Evolutionary conservation across 1,140 invertebrate species (phyloP), one percentile per base, ranked within the genome.

Genomic region (Trinorchestia longiramus): DNA sequence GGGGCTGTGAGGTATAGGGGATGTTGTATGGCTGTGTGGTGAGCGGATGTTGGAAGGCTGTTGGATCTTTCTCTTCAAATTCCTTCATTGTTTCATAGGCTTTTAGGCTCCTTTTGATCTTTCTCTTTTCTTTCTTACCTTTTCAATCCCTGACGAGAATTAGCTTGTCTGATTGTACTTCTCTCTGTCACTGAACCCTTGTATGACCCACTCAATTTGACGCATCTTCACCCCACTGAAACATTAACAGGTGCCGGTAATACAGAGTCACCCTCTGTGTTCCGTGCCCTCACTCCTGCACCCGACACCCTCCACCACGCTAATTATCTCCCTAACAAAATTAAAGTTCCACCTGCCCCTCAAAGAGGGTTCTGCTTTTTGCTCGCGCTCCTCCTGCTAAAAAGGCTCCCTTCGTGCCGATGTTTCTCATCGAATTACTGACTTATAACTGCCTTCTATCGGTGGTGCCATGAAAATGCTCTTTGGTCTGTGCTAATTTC

Each of bases 281-380:
- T 6, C 47, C 47, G 6, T 88, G 8, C 87, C 87, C 87, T 88
- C 87, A 11, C 88, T 11, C 28, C 1, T 36, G 62, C 62, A 77
- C 62, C 62, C 62, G 62, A 40, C 92, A 43, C 92, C 92, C 92
- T 94, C 92, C 92, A 43, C n/a, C 8, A 43, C 36, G 92, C 92
- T 94, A 94, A 94, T 94, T 94, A 94, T 94, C 36, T 45, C 43
- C 43, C 43, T 94, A 94, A 94, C 92, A 94, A 47, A 94, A 94
- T 94, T 94, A 19, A 45, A 94, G 92, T 45, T 43, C 43, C 92
- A 94, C 92, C 92, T 44, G 43, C 92, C 92, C 36, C 41, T 43
- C 40, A 40, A n/a, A 45, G 44, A 43, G 92, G 43, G 92, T 44
- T 6, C 43, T 42, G 36, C 43, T 94, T 94, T 45, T 94, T 45